Evolutionary conservation across 1,140 invertebrate genomes (phyloP), one percentile per base, ranked within the genome.

Genomic region (Cherax destructor): DNA sequence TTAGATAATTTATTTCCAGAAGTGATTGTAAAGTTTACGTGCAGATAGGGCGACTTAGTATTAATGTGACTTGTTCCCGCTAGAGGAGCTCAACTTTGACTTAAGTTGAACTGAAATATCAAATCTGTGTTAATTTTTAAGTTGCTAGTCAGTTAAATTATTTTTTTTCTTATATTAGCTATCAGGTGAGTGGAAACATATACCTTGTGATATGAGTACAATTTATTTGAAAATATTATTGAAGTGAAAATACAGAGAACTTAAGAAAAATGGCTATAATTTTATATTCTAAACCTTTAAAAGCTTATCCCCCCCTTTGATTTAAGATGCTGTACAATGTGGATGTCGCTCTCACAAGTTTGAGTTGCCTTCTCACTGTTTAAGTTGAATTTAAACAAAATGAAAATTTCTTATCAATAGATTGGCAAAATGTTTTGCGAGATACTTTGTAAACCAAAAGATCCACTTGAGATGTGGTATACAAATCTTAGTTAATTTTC

Each of bases 191-290:
- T 79, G 83, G 89, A 91, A 91, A 91, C 87, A 52, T 80, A 81
- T 80, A 81, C 76, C 61, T 86, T 91, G 89, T 91, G 89, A 91
- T 91, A 91, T 91, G 41, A 89, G 87, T 89, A 91, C 83, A 85
- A 85, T 91, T 85, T 91, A 91, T 83, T 85, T 91, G 89, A 91
- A 91, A 91, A 91, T 91, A 85, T 91, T 91, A 91, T 91, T 83
- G 86, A 86, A 21, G 59, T 85, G 83, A 80, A 91, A 91, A 91
- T 91, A 91, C 89, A 91, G 47, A 85, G 81, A 83, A 91, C 83
- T 78, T 85, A 84, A 83, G 52, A 30, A 79, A 79, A 50, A 47
- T 79, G 79, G 50, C 76, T 91, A 80, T 78, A 69, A 59, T 65
- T 77, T 76, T 76, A 47, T 72, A 83, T 50, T 59, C 50, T 74